Evolutionary conservation across 2,113 vertebrate genomes (phyloP).

Genomic region (Toxotes chatareus): DNA sequence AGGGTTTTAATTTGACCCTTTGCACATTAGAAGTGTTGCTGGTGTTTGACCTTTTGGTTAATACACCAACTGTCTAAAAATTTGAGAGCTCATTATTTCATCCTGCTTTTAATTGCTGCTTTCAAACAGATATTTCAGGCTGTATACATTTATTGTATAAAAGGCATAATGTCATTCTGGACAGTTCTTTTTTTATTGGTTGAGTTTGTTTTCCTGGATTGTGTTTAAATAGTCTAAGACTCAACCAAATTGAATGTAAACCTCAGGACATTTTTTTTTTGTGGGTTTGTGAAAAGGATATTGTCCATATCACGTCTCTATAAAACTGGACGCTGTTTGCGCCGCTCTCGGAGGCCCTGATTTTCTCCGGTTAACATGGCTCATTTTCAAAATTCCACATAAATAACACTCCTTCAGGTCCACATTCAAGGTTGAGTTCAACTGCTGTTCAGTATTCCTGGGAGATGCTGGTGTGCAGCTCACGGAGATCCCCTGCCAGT

Average conservation of each 20-base stretch:
- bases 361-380: constrained; percentile 19
- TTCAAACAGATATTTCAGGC: background rate
- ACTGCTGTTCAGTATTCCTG: constrained; percentile 65
- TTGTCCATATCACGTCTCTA: background rate
- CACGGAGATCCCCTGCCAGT: constrained; percentile 47
- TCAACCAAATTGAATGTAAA: constrained; percentile 6
- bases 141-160: background rate
- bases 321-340: background rate
- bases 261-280: background rate
- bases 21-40: background rate
- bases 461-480: constrained; percentile 40
- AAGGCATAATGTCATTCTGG: background rate
- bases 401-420: constrained; percentile 16
- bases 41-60: constrained; percentile 2
- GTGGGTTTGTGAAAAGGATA: background rate
- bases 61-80: background rate
- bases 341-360: background rate
- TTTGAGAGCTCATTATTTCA: constrained; percentile 10
- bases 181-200: background rate
- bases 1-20: background rate
- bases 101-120: background rate
- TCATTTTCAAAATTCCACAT: constrained; percentile 46
- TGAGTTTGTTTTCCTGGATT: background rate
- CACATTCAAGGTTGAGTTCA: constrained; percentile 55
- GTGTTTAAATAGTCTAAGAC: background rate